phyloP scores from a whole-genome alignment of 2,888 invertebrate genomes.

The Pyrrhosoma nymphula region DNA sequence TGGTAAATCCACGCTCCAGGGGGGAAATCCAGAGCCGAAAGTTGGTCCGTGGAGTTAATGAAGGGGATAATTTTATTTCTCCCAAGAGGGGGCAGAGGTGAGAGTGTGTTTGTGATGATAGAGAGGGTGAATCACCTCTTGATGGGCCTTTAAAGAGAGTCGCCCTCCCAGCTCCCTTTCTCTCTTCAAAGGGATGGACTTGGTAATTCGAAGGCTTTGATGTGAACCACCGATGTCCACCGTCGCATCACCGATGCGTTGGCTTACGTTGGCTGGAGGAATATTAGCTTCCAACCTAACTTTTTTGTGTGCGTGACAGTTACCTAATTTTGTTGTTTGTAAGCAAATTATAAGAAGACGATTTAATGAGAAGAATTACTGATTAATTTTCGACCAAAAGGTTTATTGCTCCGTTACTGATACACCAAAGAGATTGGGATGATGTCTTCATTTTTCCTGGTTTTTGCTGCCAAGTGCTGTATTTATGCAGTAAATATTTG shows the following conservation, averaged over 20 bases:
- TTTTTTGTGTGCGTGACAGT: no score
- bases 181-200: background rate
- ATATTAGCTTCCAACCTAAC: no score
- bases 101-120: background rate
- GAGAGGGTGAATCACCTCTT: background rate
- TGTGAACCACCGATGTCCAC: background rate
- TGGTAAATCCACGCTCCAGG: background rate
- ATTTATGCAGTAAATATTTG: no score
- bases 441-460: no score
- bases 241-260: background rate
- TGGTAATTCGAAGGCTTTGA: background rate
- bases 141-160: background rate
- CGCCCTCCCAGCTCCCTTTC: background rate
- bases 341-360: no score
- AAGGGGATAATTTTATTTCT: conserved; percentile 3
- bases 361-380: no score
- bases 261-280: no score
- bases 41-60: conserved; percentile 15
- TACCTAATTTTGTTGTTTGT: no score
- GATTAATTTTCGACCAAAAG: no score
- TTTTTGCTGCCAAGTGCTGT: no score
- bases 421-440: no score
- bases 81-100: background rate
- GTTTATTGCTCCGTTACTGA: no score
- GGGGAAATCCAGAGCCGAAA: background rate